A percentile compares a stretch with the other conserved stretches of the same genome.
Evolutionary conservation across 2,888 invertebrate genomes (phyloP).

Genomic region (Lasioglossum lativentre): DNA sequence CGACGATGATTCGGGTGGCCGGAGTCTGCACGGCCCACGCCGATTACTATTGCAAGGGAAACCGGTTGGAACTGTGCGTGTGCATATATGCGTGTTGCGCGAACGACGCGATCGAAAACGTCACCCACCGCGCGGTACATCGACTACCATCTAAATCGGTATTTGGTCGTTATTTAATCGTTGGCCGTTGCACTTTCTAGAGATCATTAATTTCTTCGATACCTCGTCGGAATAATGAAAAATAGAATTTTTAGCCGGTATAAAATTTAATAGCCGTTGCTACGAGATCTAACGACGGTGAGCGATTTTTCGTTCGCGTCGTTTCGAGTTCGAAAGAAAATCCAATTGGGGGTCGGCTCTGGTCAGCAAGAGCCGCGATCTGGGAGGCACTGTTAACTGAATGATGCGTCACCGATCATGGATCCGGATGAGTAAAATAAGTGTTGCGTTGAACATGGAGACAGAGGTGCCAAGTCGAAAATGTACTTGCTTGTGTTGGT

Average conservation of each 20-base stretch:
- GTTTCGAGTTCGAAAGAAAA: neutral
- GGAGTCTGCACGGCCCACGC: constrained; percentile 41
- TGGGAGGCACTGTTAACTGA: neutral
- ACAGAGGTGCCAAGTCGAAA: constrained; percentile 73
- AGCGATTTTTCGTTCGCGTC: constrained; percentile 12
- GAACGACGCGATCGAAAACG: constrained; percentile 18
- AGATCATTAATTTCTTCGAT: constrained; percentile 16
- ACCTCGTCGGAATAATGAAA: constrained; percentile 18
- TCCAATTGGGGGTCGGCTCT: neutral
- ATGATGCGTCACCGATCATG: neutral
- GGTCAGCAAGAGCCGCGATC: neutral
- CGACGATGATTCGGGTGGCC: constrained; percentile 6
- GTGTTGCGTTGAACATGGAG: constrained; percentile 49
- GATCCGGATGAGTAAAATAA: neutral
- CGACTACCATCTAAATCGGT: neutral
- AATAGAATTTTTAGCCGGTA: constrained; percentile 9
- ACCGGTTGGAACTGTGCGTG: constrained; percentile 51
- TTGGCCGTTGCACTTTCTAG: constrained; percentile 10
- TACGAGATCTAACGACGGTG: constrained; percentile 20
- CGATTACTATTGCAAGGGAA: constrained; percentile 72
- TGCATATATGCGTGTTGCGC: neutral
- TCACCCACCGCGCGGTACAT: neutral
- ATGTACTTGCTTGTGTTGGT: constrained; percentile 81
- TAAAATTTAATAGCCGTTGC: neutral
- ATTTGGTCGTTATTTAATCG: constrained; percentile 5